Evolutionary conservation across 2,113 vertebrate species (phyloP), one percentile per base, ranked within the genome.

Genomic region (Dryoscopus gambensis): DNA sequence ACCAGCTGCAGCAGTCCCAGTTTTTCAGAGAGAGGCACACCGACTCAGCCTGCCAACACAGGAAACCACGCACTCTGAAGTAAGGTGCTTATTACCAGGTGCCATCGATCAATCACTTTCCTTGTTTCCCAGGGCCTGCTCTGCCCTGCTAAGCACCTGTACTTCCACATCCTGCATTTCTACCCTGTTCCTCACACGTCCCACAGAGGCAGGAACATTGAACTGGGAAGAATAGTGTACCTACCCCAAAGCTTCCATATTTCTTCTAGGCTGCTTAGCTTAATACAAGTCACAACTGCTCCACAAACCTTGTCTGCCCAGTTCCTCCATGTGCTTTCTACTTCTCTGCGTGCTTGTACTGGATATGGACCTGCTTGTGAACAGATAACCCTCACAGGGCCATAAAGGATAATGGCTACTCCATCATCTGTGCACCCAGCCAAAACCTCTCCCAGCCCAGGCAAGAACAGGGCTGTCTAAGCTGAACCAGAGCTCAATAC

Each of bases 141-240:
- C 49, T 11, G 31, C 19, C 2, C 21, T 20, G 39, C 18, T 13
- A 27, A 55, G 9, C 7, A 24, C n/a, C 24, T 35, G 59, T 20
- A 15, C 39, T 73, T 35, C 49, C 33, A n/a, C 8, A 13, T 3
- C 30, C 31, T 8, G 7, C 4, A 10, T 7, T 65, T 33, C n/a
- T 8, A 17, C 16, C 15, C 13, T 25, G 7, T 6, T 65, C 57
- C 35, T 35, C 18, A 10, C 18, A 15, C 11, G 2, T 4, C 1
- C 2, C 11, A 3, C 1, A 6, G 27, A 3, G 0, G 21, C 15
- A 47, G 7, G 3, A 7, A 49, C 12, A 5, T 4, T 5, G 8
- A 39, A 20, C 3, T 6, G 5, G 4, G 7, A 62, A 3, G 4
- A 49, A 21, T 0, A 0, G 4, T 1, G 5, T 9, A 18, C 2